phyloP scores from a whole-genome alignment of 92 coral and sea anemone species.

The Umimayanthus kanabou region DNA sequence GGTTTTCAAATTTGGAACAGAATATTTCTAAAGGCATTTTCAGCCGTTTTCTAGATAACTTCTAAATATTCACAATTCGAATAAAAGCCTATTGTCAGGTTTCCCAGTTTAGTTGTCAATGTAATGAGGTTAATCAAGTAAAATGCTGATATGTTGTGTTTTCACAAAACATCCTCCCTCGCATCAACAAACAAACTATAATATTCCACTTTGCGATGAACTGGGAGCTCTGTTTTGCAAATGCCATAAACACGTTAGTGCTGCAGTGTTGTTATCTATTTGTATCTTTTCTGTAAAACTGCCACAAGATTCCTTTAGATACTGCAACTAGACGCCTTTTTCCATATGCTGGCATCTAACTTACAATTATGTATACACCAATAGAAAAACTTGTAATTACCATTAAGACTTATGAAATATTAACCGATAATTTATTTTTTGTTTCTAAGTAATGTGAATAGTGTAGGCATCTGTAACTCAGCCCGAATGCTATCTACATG shows the following conservation, averaged over 20 bases:
- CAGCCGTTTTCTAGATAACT: not conserved
- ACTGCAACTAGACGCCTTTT: not conserved
- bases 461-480: not conserved
- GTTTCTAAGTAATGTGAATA: not conserved
- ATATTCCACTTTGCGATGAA: not conserved
- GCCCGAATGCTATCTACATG: not conserved
- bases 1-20: too few species aligned
- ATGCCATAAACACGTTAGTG: too few species aligned
- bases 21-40: too few species aligned
- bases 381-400: slow-evolving; percentile 23
- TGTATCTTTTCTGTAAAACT: not conserved
- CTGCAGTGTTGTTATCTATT: not conserved
- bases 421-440: slow-evolving; percentile 18
- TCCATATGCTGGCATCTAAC: not conserved
- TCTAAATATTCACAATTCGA: too few species aligned
- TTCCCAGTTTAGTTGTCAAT: not conserved
- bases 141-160: not conserved
- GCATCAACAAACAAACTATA: not conserved
- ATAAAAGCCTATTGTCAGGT: not conserved
- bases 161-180: not conserved
- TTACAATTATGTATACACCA: not conserved
- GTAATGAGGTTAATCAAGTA: not conserved
- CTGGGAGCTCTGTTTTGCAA: not conserved
- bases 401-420: slow-evolving; percentile 29
- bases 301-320: not conserved